These are phyloP conservation scores for Archocentrus centrarchus DNA, from an alignment of 2,113 vertebrate genomes.

Conservation along the genomic window DNA sequence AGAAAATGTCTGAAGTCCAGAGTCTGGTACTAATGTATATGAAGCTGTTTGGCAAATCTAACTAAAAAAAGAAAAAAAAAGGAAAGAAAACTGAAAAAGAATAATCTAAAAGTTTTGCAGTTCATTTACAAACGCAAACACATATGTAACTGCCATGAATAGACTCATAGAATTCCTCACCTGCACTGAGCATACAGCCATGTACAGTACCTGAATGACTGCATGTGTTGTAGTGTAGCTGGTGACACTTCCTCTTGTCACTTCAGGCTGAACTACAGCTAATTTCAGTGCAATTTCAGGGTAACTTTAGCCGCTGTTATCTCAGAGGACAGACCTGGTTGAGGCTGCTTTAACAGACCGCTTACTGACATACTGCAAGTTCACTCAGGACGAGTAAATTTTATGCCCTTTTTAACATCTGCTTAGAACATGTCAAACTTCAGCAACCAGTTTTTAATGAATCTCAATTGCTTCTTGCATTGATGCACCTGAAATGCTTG, in stretches of 20 bases:
- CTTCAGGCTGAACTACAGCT: slow-evolving; percentile 23
- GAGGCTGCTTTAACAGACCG: slow-evolving; percentile 10
- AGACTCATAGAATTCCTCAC: background rate
- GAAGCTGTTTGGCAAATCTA: background rate
- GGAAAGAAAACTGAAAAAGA: background rate
- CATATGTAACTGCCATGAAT: background rate
- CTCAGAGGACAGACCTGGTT: slow-evolving; percentile 14
- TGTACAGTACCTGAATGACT: background rate
- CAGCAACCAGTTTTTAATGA: slow-evolving; percentile 14
- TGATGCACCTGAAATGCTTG: background rate
- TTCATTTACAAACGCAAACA: background rate
- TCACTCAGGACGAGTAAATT: slow-evolving; percentile 2
- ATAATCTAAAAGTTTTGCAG: background rate
- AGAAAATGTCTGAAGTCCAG: background rate
- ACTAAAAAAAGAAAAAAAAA: background rate
- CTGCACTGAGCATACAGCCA: background rate
- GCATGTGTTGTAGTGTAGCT: slow-evolving; percentile 9
- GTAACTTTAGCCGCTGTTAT: slow-evolving; percentile 39
- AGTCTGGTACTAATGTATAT: background rate
- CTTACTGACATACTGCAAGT: slow-evolving; percentile 19
- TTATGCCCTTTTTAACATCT: background rate
- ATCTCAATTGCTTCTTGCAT: background rate
- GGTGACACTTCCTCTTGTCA: slow-evolving; percentile 23
- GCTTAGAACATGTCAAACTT: slow-evolving; percentile 3
- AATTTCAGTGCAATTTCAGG: slow-evolving; percentile 54